These are phyloP conservation scores for Burhinus bistriatus DNA, from an alignment of 2,113 vertebrate species.

Conservation along the genomic window DNA sequence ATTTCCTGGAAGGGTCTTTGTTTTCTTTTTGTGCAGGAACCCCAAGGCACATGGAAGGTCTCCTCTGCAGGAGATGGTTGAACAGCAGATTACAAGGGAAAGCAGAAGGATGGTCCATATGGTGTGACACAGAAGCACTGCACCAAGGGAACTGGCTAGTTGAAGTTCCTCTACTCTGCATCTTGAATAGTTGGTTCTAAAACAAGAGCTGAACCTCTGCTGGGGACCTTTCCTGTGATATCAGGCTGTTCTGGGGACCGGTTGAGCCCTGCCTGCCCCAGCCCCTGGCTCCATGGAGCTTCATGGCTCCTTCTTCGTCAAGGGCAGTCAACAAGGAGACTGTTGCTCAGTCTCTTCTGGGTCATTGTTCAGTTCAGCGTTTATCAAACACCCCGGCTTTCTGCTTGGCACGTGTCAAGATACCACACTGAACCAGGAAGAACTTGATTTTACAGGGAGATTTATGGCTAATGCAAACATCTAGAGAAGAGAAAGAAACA, in stretches of 20 bases:
- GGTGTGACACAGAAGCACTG: not conserved
- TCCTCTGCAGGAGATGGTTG: not conserved
- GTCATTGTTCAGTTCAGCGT: not conserved
- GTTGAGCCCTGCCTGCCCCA: not conserved
- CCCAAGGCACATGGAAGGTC: not conserved
- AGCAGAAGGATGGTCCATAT: not conserved
- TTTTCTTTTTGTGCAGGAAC: not conserved
- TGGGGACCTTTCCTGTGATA: not conserved
- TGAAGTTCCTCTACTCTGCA: not conserved
- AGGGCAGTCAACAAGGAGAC: not conserved
- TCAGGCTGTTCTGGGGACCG: not conserved
- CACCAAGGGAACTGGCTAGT: not conserved
- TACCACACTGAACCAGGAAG: not conserved
- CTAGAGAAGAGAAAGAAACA: not conserved
- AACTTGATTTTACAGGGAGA: not conserved
- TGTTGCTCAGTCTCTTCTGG: not conserved
- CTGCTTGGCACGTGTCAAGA: not conserved
- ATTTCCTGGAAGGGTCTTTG: not conserved
- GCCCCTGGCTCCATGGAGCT: not conserved
- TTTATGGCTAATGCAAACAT: not conserved
- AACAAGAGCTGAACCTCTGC: not conserved
- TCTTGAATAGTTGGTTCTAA: not conserved
- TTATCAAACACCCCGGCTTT: not conserved
- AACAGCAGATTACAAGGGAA: not conserved
- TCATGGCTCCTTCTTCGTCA: not conserved